Base-by-base conservation (phyloP, 2,888 invertebrate genomes). In the Plagiodera versicolora region DNA sequence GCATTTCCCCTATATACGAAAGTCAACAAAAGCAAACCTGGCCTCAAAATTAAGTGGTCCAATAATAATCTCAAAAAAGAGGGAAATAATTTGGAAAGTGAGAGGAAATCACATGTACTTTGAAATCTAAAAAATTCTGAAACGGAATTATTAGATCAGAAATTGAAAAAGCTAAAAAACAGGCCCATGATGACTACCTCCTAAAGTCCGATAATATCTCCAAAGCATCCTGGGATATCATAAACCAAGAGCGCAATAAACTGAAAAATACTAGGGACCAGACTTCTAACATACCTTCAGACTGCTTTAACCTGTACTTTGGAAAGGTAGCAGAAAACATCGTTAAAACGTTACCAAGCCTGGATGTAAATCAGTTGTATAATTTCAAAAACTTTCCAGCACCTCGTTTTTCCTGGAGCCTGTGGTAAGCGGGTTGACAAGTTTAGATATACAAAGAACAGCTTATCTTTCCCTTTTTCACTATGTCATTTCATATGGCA, bases 61-160 rank as follows among this genome's bases (percentile, higher is more conserved):
- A 50, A 50, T 50, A 28, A 50, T 14, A 20, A 24, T 50, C 50
- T 24, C 50, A 50, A 50, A 20, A 18, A 50, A 24, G 16, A 46
- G 46, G 18, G 46, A 1, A 18, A 46, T 46, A 6, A 46, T 8
- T 46, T 46, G 18, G 46, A 46, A 46, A 46, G 46, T 46, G 6
- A 24, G 24, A 5, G 24, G 24, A 3, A 24, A 24, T 24, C 6
- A 24, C 6, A 24, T 24, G 3, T 24, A 5, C 6, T 6, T 5
- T 24, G 24, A 24, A 24, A 24, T 24, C 24, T 24, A 24, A 5
- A 24, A 24, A 24, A 24, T 24, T 24, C 6, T 24, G 24, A 24
- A 24, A 24, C 3, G 24, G 24, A 24, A 24, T 24, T 24, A 24
- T 24, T 28, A 24, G 24, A 24, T 24, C 24, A 24, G 24, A 24